Conservation (phyloP, 2,113 vertebrate genomes). For the Progne subis region DNA sequence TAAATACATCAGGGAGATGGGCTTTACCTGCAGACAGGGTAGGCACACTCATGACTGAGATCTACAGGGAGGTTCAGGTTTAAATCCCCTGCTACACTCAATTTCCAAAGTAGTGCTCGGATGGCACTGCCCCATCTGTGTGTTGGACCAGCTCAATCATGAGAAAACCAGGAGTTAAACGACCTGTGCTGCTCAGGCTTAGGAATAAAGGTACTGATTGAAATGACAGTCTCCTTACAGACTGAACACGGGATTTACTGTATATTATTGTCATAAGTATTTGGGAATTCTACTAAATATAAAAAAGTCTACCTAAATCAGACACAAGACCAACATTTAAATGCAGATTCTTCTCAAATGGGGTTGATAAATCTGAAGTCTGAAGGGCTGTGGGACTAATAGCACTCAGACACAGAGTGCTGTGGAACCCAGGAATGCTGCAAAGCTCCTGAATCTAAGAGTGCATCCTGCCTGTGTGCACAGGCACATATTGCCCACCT, state of each 20-base stretch:
- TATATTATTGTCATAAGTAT: not conserved
- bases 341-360: not conserved
- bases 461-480: not conserved
- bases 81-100: not conserved
- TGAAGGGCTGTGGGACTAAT: not conserved
- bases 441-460: not conserved
- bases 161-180: not conserved
- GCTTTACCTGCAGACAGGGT: not conserved
- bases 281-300: not conserved
- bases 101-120: not conserved
- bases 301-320: not conserved
- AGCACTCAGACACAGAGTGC: not conserved
- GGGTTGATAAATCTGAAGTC: not conserved
- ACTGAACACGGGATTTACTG: not conserved
- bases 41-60: not conserved
- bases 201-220: not conserved
- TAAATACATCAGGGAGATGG: not conserved
- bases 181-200: not conserved
- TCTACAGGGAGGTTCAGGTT: not conserved
- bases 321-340: not conserved
- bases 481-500: not conserved
- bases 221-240: rapidly evolving
- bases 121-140: not conserved
- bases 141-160: not conserved
- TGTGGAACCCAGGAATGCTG: not conserved